Conservation (phyloP, 2,888 invertebrate species). For the Drosophila lacicola region DNA sequence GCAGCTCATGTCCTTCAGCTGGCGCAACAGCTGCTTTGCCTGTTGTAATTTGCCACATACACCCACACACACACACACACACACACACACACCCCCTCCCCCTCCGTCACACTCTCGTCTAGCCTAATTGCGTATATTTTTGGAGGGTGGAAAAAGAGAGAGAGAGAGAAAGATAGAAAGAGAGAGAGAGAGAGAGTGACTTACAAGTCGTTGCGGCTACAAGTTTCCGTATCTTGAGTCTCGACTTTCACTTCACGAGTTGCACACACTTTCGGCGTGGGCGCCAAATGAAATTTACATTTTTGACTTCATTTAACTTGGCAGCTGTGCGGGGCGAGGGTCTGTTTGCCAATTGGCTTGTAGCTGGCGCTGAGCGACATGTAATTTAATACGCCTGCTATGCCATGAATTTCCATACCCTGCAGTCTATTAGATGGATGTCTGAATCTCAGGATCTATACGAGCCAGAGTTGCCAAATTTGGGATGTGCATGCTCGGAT, state of each 20-base stretch:
- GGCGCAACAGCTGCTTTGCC: slow-evolving; percentile 65
- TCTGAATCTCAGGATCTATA: neutral
- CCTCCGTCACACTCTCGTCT: slow-evolving; percentile 4
- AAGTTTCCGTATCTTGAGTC: slow-evolving; percentile 35
- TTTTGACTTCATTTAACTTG: slow-evolving; percentile 78
- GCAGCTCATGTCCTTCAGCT: slow-evolving; percentile 37
- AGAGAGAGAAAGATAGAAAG: neutral
- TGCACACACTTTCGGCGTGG: slow-evolving; percentile 36
- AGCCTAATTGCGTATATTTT: slow-evolving; percentile 64
- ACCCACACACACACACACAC: neutral
- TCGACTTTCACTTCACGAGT: slow-evolving; percentile 8
- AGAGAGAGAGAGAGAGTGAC: slow-evolving; percentile 11
- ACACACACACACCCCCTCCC: neutral
- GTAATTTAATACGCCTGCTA: slow-evolving; percentile 54
- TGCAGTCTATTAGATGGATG: neutral
- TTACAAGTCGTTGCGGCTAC: slow-evolving; percentile 60
- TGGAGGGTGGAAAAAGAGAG: neutral
- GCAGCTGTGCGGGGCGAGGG: slow-evolving; percentile 35
- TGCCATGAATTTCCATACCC: slow-evolving; percentile 24
- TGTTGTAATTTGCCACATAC: slow-evolving; percentile 52
- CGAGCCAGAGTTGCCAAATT: neutral
- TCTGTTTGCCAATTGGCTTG: slow-evolving; percentile 68
- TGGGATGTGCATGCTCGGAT: too few relatives aligned
- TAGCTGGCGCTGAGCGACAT: slow-evolving; percentile 47
- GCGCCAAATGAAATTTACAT: slow-evolving; percentile 74